Conservation (phyloP, 2,113 vertebrate species). For the Chionodraco myersi region DNA sequence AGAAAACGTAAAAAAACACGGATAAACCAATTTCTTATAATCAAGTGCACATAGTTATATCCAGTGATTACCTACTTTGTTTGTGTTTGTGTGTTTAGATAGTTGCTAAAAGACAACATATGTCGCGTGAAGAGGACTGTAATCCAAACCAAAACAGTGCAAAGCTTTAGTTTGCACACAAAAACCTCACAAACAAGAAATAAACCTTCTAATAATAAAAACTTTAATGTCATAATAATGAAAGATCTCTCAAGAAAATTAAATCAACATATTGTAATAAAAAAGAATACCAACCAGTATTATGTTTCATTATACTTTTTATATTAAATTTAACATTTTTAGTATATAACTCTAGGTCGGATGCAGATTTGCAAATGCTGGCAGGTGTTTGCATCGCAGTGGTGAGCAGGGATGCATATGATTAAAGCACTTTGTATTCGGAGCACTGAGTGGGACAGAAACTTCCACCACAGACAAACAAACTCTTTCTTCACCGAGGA, state of each 20-base stretch:
- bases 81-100: background rate
- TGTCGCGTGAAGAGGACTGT: constrained; percentile 23
- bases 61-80: constrained; percentile 12
- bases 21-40: constrained; percentile 12
- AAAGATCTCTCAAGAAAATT: background rate
- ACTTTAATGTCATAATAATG: background rate
- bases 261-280: background rate
- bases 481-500: constrained; percentile 27
- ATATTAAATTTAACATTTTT: constrained; percentile 17
- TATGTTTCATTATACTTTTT: constrained; percentile 3
- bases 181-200: constrained; percentile 4
- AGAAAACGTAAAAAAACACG: constrained; percentile 1
- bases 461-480: constrained; percentile 39
- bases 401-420: constrained; percentile 19
- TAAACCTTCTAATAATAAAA: constrained; percentile 8
- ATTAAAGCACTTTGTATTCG: constrained; percentile 50
- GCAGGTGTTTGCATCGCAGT: constrained; percentile 32
- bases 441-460: constrained; percentile 28
- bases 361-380: constrained; percentile 24
- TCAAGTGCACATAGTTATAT: background rate
- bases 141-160: constrained; percentile 26
- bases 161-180: constrained; percentile 15
- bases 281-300: no score
- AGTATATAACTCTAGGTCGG: background rate
- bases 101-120: constrained; percentile 28